phyloP scores from a whole-genome alignment of 1,140 invertebrate genomes.

The Steinernema feltiae region DNA sequence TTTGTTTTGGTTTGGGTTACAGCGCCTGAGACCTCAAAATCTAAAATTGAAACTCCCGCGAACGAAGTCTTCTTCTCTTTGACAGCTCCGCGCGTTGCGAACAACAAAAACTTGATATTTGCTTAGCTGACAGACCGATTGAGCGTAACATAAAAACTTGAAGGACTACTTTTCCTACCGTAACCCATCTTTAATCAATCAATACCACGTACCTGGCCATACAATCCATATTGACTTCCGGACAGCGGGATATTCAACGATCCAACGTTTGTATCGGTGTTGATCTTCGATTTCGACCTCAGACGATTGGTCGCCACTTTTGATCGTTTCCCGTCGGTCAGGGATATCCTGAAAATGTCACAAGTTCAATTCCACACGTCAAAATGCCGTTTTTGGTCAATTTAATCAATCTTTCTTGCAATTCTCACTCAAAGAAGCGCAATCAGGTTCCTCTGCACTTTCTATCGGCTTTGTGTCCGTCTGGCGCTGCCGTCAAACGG shows the following conservation, averaged over 20 bases:
- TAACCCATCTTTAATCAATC: background rate
- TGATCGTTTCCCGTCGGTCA: background rate
- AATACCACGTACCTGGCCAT: background rate
- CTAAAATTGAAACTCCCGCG: background rate
- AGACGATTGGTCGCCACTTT: background rate
- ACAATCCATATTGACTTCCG: background rate
- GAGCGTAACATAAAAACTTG: background rate
- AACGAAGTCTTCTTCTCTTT: background rate
- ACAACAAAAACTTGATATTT: background rate
- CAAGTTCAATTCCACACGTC: background rate
- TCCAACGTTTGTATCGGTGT: background rate
- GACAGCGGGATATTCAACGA: background rate
- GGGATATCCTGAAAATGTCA: background rate
- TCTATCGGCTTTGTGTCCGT: slow-evolving; percentile 1
- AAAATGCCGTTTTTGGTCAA: background rate
- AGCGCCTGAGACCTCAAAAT: background rate
- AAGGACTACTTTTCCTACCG: background rate
- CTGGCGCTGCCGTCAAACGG: background rate
- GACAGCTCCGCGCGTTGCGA: background rate
- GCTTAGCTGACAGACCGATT: too few species aligned
- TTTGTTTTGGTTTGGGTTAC: background rate
- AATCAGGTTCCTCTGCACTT: background rate
- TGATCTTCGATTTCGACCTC: background rate
- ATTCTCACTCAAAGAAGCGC: too few species aligned
- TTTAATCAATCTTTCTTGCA: background rate